Evolutionary conservation across 2,113 vertebrate genomes (phyloP), one percentile per base, ranked within the genome.

Genomic region (Tetrax tetrax): DNA sequence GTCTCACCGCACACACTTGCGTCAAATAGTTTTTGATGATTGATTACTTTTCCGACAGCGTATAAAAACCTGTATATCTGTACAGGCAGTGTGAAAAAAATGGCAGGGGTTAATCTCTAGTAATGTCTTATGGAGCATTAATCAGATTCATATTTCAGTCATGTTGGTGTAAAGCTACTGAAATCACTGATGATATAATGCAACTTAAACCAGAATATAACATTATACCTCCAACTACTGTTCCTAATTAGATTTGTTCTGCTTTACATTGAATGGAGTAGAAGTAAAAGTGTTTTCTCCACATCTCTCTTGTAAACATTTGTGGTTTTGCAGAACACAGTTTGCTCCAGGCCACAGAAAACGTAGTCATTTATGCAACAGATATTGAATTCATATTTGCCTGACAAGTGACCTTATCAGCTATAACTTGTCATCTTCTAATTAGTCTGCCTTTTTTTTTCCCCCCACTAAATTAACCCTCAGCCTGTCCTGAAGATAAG

Each of bases 371-470:
- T 96, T 95, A 43, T 64, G 70, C 59, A 81, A 81, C 1, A 87
- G 89, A 75, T 84, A 82, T 19, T 82, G 70, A 93, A 82, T 84
- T 95, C 83, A 64, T 84, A 89, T 90, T 92, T 91, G 77, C 74
- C 80, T 96, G 94, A 75, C 93, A 93, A 96, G 70, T 90, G 95
- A 92, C 89, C 86, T 96, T 96, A 94, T 91, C 89, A 91, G 74
- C 74, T 81, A 27, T 69, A 75, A 95, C 90, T 79, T 90, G 77
- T 83, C 91, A 89, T 92, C 83, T 91, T 82, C 47, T 96, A 95
- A 89, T 90, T 96, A 93, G 72, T 81, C 51, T 77, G 35, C 29
- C 19, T 63, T 53, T 56, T 90, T 91, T 75, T 90, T 92, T 70
- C 79, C 31, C 41, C 14, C 41, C 69, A 48, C 65, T 88, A 65